Percentiles rank a stretch among this genome's conserved stretches.
These are phyloP conservation scores for Nowickia ferox DNA, from an alignment of 2,888 invertebrate genomes.

Conservation along the genomic window DNA sequence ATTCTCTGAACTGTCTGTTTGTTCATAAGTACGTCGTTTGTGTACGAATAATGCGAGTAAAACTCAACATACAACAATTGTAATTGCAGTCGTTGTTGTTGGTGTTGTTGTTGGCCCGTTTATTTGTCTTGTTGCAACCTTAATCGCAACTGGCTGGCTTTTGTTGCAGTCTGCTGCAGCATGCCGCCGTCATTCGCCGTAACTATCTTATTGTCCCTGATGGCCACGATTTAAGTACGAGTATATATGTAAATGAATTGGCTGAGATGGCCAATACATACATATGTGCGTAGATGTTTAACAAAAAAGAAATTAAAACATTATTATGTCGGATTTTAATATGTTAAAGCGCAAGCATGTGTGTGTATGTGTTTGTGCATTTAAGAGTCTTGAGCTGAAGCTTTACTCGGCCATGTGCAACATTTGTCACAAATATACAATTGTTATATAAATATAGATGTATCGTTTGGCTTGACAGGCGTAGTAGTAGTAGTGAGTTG, in stretches of 20 bases:
- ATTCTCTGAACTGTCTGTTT: slow-evolving; percentile 53
- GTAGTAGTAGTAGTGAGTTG: neutral
- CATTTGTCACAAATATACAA: slow-evolving; percentile 9
- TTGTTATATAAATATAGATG: neutral
- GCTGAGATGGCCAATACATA: neutral
- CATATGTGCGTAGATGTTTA: neutral
- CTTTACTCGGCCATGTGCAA: slow-evolving; percentile 15
- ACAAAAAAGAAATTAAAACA: slow-evolving; percentile 6
- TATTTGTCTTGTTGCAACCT: neutral
- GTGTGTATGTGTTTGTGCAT: neutral
- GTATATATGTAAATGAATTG: slow-evolving; percentile 40
- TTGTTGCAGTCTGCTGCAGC: neutral
- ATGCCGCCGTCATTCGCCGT: slow-evolving; percentile 11
- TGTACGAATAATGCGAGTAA: slow-evolving; percentile 21
- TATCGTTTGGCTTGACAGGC: neutral
- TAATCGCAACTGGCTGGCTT: neutral
- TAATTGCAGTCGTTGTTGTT: slow-evolving; percentile 32
- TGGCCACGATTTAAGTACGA: slow-evolving; percentile 60
- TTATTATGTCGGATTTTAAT: slow-evolving; percentile 45
- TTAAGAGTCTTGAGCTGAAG: slow-evolving; percentile 1
- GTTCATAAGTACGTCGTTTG: slow-evolving; percentile 45
- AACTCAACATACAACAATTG: slow-evolving; percentile 25
- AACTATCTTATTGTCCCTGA: slow-evolving; percentile 46
- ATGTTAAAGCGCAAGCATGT: slow-evolving; percentile 14
- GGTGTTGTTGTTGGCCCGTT: neutral